These are phyloP conservation scores for Callocephalon fimbriatum DNA, from an alignment of 2,113 vertebrate genomes.

Conservation along the genomic window DNA sequence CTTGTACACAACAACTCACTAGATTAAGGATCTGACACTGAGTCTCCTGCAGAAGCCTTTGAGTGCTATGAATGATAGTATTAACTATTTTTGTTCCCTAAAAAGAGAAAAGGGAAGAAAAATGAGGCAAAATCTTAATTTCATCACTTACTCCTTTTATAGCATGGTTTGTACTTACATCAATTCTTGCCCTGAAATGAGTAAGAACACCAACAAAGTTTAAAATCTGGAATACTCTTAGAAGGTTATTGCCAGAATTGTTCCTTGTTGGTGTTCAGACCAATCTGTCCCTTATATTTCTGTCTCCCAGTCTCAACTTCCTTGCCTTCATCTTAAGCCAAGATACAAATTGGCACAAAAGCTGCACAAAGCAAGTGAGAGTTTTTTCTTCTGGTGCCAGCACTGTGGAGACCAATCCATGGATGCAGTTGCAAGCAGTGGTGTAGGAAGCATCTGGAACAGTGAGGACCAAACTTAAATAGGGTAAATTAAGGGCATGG, in stretches of 20 bases:
- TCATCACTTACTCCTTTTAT: neutral
- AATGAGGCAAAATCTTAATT: neutral
- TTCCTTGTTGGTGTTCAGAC: neutral
- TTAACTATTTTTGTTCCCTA: neutral
- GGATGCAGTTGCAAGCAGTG: neutral
- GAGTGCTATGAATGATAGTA: neutral
- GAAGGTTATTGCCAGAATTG: neutral
- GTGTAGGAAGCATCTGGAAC: neutral
- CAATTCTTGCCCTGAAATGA: neutral
- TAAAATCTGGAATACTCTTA: neutral
- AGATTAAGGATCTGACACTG: neutral
- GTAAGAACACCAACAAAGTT: neutral
- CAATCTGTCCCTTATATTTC: neutral
- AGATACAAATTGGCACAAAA: neutral
- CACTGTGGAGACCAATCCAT: neutral
- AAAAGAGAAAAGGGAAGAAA: neutral
- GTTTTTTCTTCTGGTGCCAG: neutral
- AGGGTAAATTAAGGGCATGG: neutral
- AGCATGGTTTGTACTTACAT: neutral
- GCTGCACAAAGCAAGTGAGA: neutral
- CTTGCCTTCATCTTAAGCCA: neutral
- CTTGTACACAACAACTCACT: neutral
- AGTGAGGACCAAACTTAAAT: neutral
- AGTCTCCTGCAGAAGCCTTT: neutral
- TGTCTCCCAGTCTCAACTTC: neutral